These are phyloP conservation scores for Osmoderma eremita DNA, from an alignment of 2,888 invertebrate species.

Conservation along the genomic window DNA sequence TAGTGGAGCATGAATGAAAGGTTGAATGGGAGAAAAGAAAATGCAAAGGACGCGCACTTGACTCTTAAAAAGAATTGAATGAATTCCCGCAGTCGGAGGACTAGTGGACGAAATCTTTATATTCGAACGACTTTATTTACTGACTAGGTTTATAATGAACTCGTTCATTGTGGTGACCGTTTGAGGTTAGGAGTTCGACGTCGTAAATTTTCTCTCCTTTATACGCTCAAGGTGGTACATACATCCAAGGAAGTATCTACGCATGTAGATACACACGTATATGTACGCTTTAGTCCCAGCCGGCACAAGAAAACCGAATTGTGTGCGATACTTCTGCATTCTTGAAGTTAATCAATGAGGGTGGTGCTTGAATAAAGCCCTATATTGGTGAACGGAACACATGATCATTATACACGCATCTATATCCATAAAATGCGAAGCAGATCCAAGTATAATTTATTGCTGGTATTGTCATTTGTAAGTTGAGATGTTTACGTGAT, in stretches of 20 bases:
- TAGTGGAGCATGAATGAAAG: constrained; percentile 13
- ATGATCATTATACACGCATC: constrained; percentile 8
- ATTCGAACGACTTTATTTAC: constrained; percentile 56
- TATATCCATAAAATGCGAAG: constrained; percentile 4
- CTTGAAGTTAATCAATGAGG: constrained; percentile 28
- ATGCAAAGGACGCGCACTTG: constrained; percentile 17
- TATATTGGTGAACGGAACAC: constrained; percentile 2
- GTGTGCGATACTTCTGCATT: constrained; percentile 15
- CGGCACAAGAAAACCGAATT: constrained; percentile 18
- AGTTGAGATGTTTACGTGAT: not conserved
- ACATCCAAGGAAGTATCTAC: not conserved
- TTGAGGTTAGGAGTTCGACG: constrained; percentile 56
- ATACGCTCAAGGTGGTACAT: constrained; percentile 17
- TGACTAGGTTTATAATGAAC: constrained; percentile 49
- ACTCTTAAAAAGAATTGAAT: constrained; percentile 39
- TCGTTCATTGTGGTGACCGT: constrained; percentile 54
- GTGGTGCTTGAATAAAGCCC: constrained; percentile 22
- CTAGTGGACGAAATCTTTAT: not conserved
- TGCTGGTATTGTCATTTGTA: constrained; percentile 21
- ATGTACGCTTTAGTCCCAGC: constrained; percentile 11
- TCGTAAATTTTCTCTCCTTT: constrained; percentile 55
- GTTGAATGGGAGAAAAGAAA: constrained; percentile 5
- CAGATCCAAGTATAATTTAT: constrained; percentile 28
- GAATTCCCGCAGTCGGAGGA: not conserved
- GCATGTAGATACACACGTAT: not conserved